Evolutionary conservation across 2,797 vertebrate genomes (phyloP).

Genomic region (Thunnus albacares): DNA sequence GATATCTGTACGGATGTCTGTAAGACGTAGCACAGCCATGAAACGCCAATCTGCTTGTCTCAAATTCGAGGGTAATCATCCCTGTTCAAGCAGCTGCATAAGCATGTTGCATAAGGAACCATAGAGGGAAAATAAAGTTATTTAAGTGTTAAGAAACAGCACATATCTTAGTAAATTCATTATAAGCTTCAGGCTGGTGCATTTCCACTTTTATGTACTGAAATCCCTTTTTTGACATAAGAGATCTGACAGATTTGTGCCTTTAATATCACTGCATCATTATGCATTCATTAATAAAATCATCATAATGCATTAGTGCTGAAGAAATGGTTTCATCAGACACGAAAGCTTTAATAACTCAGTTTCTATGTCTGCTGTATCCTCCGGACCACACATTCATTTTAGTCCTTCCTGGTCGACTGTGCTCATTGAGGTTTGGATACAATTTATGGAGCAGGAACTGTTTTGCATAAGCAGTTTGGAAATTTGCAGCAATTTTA

Average conservation of each 20-base stretch:
- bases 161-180: constrained; percentile 14
- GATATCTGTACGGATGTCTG: constrained; percentile 71
- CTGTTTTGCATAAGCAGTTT: constrained; percentile 86
- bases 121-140: constrained; percentile 23
- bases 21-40: constrained; percentile 24
- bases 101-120: constrained; percentile 29
- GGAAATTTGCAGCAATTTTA: constrained; percentile 82
- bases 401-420: constrained; percentile 33
- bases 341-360: constrained; percentile 11
- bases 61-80: constrained; percentile 51
- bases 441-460: constrained; percentile 74
- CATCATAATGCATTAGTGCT: background rate
- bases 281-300: background rate
- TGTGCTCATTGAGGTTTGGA: constrained; percentile 73
- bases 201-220: background rate
- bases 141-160: constrained; percentile 40
- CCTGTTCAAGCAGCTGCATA: constrained; percentile 53
- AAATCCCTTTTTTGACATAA: background rate
- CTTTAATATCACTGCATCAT: background rate
- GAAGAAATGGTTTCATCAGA: constrained; percentile 14
- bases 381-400: constrained; percentile 47
- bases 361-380: constrained; percentile 3
- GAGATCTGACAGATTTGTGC: background rate
- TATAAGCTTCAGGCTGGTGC: constrained; percentile 2
- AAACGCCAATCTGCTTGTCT: constrained; percentile 54